Conservation (phyloP, 2,888 invertebrate species). For the Standfussiana lucernea region DNA sequence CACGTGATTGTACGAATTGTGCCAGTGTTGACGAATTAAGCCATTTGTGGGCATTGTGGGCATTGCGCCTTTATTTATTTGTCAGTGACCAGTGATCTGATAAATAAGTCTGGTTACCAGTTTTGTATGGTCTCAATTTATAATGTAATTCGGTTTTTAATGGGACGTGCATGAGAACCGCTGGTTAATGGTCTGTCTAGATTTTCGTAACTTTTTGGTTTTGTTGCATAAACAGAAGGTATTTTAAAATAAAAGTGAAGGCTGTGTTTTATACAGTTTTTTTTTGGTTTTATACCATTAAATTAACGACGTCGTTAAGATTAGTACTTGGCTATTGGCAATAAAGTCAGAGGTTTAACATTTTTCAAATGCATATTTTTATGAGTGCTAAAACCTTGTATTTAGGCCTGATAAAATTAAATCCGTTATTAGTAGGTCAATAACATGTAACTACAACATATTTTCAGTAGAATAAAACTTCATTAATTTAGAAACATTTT, state of each 20-base stretch:
- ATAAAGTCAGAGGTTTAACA: constrained; percentile 4
- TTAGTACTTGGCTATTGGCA: neutral
- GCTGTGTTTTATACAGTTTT: neutral
- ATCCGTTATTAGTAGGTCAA: constrained; percentile 13
- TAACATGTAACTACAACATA: neutral
- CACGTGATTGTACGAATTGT: constrained; percentile 68
- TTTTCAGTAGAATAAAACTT: neutral
- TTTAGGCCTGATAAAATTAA: neutral
- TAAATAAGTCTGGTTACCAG: constrained; percentile 71
- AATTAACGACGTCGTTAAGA: constrained; percentile 1
- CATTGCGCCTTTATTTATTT: constrained; percentile 64
- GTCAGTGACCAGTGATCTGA: constrained; percentile 71
- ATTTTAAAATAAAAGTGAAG: neutral
- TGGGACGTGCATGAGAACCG: constrained; percentile 55
- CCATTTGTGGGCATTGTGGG: constrained; percentile 56
- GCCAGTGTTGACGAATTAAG: constrained; percentile 70
- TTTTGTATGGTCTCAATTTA: constrained; percentile 44
- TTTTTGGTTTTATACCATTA: neutral
- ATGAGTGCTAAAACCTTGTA: constrained; percentile 16
- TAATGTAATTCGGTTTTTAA: constrained; percentile 52
- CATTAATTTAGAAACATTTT: neutral
- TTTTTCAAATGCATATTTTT: constrained; percentile 9
- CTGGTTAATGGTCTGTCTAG: constrained; percentile 1
- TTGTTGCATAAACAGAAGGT: neutral
- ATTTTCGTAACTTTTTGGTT: neutral